Conservation (phyloP, 2,113 vertebrate species). For the Platycercus adscitus region DNA sequence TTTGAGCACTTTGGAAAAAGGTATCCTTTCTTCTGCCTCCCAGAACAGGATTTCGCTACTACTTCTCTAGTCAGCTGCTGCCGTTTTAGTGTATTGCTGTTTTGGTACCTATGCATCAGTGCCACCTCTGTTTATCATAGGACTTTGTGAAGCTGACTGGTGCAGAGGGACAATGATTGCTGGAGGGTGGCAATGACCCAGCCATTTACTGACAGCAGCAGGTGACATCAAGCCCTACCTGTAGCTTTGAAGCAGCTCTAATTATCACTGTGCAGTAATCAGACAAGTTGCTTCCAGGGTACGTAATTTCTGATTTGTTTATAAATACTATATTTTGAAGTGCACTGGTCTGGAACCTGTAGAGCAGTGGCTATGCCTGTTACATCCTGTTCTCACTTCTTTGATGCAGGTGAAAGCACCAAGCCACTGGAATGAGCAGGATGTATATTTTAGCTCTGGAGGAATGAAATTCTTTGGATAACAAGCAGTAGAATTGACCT, state of each 20-base stretch:
- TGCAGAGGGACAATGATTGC: no score
- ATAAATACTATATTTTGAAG: neutral
- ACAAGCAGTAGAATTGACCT: neutral
- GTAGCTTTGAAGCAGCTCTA: neutral
- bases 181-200: neutral
- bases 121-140: neutral
- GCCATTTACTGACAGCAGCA: neutral
- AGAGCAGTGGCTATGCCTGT: neutral
- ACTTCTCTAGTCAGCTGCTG: neutral
- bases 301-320: neutral
- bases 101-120: neutral
- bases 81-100: neutral
- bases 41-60: neutral
- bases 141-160: neutral
- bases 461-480: neutral
- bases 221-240: neutral
- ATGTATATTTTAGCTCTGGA: neutral
- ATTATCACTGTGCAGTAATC: neutral
- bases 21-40: neutral
- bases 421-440: neutral
- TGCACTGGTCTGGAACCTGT: neutral
- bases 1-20: neutral
- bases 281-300: neutral
- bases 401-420: neutral
- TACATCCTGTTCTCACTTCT: neutral